These are phyloP conservation scores for Sternotherus odoratus DNA, from an alignment of 2,797 vertebrate species.

Conservation along the genomic window DNA sequence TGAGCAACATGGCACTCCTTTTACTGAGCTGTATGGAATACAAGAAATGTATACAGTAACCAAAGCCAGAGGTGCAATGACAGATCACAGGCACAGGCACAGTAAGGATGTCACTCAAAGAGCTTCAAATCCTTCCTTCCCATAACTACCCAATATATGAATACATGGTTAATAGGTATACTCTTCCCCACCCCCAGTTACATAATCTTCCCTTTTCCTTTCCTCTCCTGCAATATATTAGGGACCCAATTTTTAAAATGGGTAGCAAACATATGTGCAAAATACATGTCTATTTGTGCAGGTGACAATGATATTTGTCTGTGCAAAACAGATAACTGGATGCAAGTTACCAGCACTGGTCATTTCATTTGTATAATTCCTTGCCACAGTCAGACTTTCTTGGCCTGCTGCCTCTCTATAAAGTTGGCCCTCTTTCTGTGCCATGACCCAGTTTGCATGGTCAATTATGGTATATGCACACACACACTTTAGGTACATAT, in stretches of 20 bases:
- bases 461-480: background rate
- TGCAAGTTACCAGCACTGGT: background rate
- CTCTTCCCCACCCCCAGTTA: background rate
- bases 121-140: constrained; percentile 56
- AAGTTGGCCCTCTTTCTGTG: background rate
- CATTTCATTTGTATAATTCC: background rate
- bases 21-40: background rate
- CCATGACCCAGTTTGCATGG: background rate
- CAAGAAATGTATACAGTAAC: constrained; percentile 34
- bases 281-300: background rate
- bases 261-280: background rate
- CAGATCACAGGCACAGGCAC: background rate
- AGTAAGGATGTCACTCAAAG: constrained; percentile 18
- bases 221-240: background rate
- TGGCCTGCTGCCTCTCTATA: background rate
- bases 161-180: background rate
- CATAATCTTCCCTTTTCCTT: rapidly evolving
- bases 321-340: background rate
- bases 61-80: background rate
- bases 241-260: background rate
- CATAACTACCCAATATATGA: background rate
- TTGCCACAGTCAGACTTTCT: background rate
- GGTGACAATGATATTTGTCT: too few relatives aligned
- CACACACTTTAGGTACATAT: background rate
- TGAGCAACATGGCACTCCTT: constrained; percentile 43